Percentiles rank a stretch among this genome's conserved stretches.
These are phyloP conservation scores for Bubo scandiacus DNA, from an alignment of 2,113 vertebrate species.

Conservation along the genomic window DNA sequence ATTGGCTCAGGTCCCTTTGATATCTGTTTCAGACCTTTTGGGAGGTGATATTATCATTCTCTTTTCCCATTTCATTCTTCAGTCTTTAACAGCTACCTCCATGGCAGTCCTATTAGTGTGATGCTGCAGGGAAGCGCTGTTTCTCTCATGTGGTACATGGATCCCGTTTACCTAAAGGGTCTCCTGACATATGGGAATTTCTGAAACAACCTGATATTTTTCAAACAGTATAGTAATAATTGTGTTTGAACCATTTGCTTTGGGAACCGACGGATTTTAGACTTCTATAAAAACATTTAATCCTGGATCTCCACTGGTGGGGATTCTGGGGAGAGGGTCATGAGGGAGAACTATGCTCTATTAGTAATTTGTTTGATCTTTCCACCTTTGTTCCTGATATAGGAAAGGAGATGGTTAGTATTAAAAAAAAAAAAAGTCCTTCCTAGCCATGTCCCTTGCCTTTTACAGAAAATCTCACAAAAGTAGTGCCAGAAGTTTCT, in stretches of 20 bases:
- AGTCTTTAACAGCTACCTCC: background rate
- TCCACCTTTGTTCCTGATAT: background rate
- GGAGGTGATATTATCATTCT: background rate
- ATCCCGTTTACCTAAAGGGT: background rate
- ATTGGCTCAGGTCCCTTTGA: background rate
- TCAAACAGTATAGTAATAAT: background rate
- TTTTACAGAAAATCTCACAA: background rate
- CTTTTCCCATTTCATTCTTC: background rate
- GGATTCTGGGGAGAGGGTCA: background rate
- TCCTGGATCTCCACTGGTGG: background rate
- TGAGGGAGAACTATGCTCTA: background rate
- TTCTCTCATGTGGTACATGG: background rate
- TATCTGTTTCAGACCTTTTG: background rate
- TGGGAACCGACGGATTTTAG: background rate
- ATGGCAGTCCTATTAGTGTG: background rate
- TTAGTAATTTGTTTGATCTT: background rate
- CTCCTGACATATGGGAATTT: background rate
- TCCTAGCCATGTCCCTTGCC: background rate
- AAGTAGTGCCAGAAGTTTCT: background rate
- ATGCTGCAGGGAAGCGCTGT: background rate
- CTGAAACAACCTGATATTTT: background rate
- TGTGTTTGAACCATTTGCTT: background rate
- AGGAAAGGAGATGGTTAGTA: background rate
- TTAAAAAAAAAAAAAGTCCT: background rate
- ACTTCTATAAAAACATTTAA: background rate